Evolutionary conservation across 2,113 vertebrate genomes (phyloP).

Genomic region (Cephalopterus ornatus): DNA sequence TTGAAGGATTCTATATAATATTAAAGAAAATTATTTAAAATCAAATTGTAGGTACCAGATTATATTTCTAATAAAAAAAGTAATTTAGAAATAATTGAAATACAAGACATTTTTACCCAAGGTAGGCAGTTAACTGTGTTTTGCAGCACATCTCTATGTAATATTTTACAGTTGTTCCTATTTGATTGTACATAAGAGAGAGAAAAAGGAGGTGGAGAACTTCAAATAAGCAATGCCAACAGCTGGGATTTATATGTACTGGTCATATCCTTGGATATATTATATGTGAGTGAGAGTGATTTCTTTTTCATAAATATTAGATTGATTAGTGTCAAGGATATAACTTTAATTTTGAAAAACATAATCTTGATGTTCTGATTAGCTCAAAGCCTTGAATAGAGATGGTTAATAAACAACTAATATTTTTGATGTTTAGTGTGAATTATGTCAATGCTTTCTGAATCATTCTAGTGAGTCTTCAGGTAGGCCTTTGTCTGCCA

Average conservation of each 20-base stretch:
- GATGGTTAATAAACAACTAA: neutral
- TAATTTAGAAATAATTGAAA: neutral
- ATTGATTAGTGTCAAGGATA: neutral
- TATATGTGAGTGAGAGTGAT: neutral
- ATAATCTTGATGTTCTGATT: neutral
- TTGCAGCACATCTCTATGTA: neutral
- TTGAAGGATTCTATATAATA: neutral
- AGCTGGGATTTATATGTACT: neutral
- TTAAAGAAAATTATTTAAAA: neutral
- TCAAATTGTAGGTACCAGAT: rapidly evolving
- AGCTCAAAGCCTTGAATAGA: neutral
- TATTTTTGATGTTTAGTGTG: neutral
- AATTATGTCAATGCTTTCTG: neutral
- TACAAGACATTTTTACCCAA: neutral
- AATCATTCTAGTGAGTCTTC: neutral
- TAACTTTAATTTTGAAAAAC: neutral
- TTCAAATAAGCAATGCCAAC: neutral
- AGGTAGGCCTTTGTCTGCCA: neutral
- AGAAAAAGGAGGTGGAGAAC: neutral
- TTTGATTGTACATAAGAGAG: neutral
- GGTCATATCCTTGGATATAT: neutral
- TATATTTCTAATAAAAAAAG: neutral
- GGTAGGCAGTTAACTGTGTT: neutral
- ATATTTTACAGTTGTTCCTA: neutral
- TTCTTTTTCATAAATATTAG: neutral